Conservation (phyloP, 2,888 invertebrate genomes). For the Notocelia uddmanniana region DNA sequence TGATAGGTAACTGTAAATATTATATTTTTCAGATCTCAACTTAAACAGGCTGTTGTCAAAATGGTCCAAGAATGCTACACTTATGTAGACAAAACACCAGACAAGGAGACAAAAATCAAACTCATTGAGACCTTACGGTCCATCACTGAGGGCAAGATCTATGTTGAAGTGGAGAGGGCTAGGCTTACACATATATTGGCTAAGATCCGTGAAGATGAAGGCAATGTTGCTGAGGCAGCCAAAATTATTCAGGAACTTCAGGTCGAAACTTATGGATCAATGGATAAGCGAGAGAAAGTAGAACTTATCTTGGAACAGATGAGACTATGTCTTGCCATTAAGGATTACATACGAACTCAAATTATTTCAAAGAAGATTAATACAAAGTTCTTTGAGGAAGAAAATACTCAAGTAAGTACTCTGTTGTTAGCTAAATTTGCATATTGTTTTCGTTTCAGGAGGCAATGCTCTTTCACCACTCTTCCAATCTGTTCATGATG, state of each 20-base stretch:
- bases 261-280: conserved; percentile 98
- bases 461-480: too few relatives aligned
- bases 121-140: conserved; percentile 97
- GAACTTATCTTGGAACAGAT: conserved; percentile 99
- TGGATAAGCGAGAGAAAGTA: conserved; percentile 99
- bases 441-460: too few relatives aligned
- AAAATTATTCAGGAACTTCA: conserved; percentile 97
- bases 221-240: conserved; percentile 95
- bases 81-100: conserved; percentile 96
- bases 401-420: conserved; percentile 85
- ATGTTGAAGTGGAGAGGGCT: conserved; percentile 99
- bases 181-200: conserved; percentile 96
- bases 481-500: too few relatives aligned
- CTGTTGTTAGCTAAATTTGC: neutral
- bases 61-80: conserved; percentile 98
- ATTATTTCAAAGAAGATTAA: conserved; percentile 99
- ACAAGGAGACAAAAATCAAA: conserved; percentile 95
- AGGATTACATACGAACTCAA: conserved; percentile 98
- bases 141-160: conserved; percentile 99
- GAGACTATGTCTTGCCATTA: conserved; percentile 97
- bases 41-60: conserved; percentile 98
- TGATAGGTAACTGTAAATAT: neutral
- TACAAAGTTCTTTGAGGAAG: conserved; percentile 98
- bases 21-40: conserved; percentile 88
- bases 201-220: conserved; percentile 93